Conservation (phyloP, 2,888 invertebrate genomes). For the Trissolcus japonicus region DNA sequence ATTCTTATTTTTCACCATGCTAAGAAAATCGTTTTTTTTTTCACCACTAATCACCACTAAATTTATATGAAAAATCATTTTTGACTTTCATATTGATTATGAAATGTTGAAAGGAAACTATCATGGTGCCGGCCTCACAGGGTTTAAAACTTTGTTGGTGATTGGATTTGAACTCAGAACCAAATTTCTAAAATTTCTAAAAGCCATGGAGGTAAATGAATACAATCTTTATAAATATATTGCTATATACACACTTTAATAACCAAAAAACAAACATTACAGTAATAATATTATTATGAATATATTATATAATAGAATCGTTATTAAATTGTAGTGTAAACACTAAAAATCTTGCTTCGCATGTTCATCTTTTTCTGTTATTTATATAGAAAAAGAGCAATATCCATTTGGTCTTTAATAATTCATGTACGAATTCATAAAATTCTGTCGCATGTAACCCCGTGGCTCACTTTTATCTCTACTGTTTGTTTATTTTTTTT, state of each 20-base stretch:
- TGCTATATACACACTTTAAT: constrained; percentile 77
- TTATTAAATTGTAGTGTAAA: constrained; percentile 75
- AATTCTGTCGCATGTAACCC: constrained; percentile 61
- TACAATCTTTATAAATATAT: constrained; percentile 61
- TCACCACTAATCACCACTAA: too few relatives aligned
- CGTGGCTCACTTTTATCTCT: constrained; percentile 57
- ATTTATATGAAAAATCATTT: too few relatives aligned
- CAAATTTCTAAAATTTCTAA: too few relatives aligned
- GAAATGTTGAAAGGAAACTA: too few relatives aligned
- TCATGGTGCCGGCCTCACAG: too few relatives aligned
- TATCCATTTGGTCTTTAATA: constrained; percentile 64
- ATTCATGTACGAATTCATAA: constrained; percentile 70
- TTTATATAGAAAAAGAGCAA: constrained; percentile 64
- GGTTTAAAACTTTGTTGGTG: too few relatives aligned
- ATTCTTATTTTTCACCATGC: too few relatives aligned
- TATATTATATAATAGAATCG: constrained; percentile 74
- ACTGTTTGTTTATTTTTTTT: neutral
- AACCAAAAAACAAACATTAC: constrained; percentile 76
- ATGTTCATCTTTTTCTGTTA: constrained; percentile 57
- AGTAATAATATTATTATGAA: constrained; percentile 74
- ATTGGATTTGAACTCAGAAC: too few relatives aligned
- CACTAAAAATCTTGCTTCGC: constrained; percentile 72
- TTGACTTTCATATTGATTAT: too few relatives aligned
- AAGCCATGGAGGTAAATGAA: too few relatives aligned
- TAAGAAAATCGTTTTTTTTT: too few relatives aligned